Evolutionary conservation across 1,140 invertebrate species (phyloP), one percentile per base, ranked within the genome.

Genomic region (Drosophila auraria): DNA sequence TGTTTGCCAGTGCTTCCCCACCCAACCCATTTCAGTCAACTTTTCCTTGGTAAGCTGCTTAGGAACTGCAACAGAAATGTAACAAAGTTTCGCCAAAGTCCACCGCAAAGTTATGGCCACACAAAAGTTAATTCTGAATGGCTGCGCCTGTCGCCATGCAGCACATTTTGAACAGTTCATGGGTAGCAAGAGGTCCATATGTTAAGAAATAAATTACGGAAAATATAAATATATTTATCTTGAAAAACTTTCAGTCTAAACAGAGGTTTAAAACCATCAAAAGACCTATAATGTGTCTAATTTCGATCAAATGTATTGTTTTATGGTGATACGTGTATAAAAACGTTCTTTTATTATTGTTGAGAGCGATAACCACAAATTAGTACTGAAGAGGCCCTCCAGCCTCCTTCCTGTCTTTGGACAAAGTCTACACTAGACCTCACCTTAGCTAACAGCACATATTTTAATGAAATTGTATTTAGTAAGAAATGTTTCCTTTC

Each of bases 31-130:
- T 57, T 25, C 20, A 40, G 54, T 20, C 64, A 78, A 78, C 51
- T 50, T 75, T 56, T 47, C 63, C 63, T 65, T 33, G 40, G 45
- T 79, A 83, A 87, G 68, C 72, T 68, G 49, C 68, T 80, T 80
- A 73, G 72, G 58, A 62, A 80, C 63, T 80, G 66, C 76, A 80
- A 40, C 60, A 70, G 64, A 78, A 74, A 69, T 83, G 77, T 75
- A 87, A 69, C 59, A 87, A 87, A 87, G 65, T 87, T 87, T 74
- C 66, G 57, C 56, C 76, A 59, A 79, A 79, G 65, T 79, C 75
- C 66, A 79, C 75, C 76, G 51, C 76, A 79, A 79, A 79, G 75
- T 79, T 79, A 79, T 79, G 76, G 73, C 56, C 74, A 59, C 69
- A 66, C 51, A 89, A 80, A 87, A 87, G 63, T 89, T 80, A 86